A percentile compares a stretch with the other conserved stretches of the same genome.
These are phyloP conservation scores for Toxostoma redivivum DNA, from an alignment of 2,113 vertebrate genomes.

Conservation along the genomic window DNA sequence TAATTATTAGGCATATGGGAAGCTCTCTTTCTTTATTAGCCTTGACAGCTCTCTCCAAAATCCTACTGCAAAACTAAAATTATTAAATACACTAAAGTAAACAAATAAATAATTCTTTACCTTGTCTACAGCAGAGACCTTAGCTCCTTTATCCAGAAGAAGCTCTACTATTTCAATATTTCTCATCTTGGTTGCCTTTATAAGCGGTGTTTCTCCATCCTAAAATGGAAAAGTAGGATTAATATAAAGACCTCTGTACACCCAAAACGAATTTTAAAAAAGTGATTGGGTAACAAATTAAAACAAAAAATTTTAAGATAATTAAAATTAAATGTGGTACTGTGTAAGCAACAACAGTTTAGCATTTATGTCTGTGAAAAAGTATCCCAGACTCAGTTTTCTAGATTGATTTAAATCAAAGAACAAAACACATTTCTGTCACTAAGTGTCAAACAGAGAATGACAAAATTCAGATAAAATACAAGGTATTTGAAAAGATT, in stretches of 20 bases:
- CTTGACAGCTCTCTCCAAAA: background rate
- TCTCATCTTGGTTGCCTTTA: constrained; percentile 99
- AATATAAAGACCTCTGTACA: background rate
- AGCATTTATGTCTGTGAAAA: background rate
- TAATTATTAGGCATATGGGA: background rate
- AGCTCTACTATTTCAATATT: constrained; percentile 97
- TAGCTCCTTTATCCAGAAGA: constrained; percentile 94
- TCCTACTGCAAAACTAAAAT: background rate
- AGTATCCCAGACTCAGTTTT: background rate
- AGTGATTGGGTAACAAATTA: background rate
- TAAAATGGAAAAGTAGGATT: constrained; percentile 42
- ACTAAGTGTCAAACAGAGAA: background rate
- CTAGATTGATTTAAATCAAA: background rate
- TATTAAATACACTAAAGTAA: background rate
- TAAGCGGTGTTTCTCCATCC: constrained; percentile 95
- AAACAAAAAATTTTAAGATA: background rate
- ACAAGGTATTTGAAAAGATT: background rate
- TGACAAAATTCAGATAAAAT: background rate
- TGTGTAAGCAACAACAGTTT: background rate
- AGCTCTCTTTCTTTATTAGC: background rate
- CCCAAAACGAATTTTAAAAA: background rate
- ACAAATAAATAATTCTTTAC: constrained; percentile 62
- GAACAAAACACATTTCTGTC: background rate
- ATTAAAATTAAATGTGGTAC: background rate
- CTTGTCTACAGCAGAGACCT: constrained; percentile 94